Conservation (phyloP, 2,888 invertebrate genomes). For the Coecobrya sp. region DNA sequence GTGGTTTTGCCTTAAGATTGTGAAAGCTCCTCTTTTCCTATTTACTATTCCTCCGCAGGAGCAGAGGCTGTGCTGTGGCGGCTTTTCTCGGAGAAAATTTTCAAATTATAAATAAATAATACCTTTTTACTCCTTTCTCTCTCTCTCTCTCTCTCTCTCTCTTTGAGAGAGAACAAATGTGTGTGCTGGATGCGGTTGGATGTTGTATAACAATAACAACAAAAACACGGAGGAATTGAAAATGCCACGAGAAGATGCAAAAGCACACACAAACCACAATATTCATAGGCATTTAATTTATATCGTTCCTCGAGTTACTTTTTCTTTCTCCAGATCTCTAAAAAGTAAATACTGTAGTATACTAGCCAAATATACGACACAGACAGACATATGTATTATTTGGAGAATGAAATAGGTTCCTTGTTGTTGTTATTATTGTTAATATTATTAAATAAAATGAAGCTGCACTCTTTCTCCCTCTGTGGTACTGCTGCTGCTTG, state of each 20-base stretch:
- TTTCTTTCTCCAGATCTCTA: not conserved
- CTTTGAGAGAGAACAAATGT: not conserved
- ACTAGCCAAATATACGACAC: no score
- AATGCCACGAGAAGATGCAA: constrained; percentile 21
- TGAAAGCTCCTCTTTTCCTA: not conserved
- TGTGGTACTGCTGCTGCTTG: not conserved
- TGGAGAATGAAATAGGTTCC: not conserved
- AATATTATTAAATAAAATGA: constrained; percentile 32
- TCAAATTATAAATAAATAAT: constrained; percentile 58
- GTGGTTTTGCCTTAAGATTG: constrained; percentile 32
- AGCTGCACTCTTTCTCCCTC: not conserved
- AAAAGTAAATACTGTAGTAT: constrained; percentile 1
- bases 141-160: constrained; percentile 15
- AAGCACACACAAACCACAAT: constrained; percentile 33
- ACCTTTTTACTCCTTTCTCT: constrained; percentile 27
- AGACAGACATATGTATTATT: not conserved
- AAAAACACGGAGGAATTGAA: not conserved
- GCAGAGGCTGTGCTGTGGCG: no score
- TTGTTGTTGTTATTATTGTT: not conserved
- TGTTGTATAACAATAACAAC: not conserved
- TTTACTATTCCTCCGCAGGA: not conserved
- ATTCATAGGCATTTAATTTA: constrained; percentile 30
- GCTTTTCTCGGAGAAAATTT: constrained; percentile 38
- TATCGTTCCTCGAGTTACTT: not conserved
- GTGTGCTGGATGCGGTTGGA: not conserved